These are phyloP conservation scores for Heliconius sara DNA, from an alignment of 2,888 invertebrate genomes.

Conservation along the genomic window DNA sequence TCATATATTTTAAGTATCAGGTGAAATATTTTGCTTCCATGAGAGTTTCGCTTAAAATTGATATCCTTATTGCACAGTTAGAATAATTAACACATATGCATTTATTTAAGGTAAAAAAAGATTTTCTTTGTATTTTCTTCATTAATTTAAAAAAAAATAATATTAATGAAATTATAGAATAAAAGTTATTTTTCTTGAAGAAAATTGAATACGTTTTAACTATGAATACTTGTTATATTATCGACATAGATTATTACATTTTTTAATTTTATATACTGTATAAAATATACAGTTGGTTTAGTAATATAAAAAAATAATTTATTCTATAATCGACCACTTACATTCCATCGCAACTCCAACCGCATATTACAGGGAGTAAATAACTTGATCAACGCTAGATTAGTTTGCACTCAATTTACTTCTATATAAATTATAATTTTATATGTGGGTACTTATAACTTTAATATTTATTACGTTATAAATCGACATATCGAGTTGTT, in stretches of 20 bases:
- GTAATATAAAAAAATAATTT: constrained; percentile 13
- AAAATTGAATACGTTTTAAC: neutral
- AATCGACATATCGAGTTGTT: neutral
- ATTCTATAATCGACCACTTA: constrained; percentile 15
- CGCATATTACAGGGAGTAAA: constrained; percentile 26
- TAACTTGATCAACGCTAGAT: constrained; percentile 22
- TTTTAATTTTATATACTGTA: neutral
- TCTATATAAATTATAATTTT: constrained; percentile 10
- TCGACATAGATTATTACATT: too few species aligned
- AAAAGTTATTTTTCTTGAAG: neutral
- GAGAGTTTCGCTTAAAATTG: neutral
- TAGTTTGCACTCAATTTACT: constrained; percentile 25
- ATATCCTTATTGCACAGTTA: neutral
- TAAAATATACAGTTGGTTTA: constrained; percentile 9
- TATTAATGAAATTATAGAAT: too few species aligned
- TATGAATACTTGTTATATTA: neutral
- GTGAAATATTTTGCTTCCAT: neutral
- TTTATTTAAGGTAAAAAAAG: too few species aligned
- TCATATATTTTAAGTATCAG: neutral
- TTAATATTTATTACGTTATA: constrained; percentile 1
- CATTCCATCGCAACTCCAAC: constrained; percentile 20
- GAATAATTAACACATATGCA: too few species aligned
- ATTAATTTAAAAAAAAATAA: too few species aligned
- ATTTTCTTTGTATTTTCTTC: too few species aligned
- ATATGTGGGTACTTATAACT: constrained; percentile 1